These are phyloP conservation scores for Halotydeus destructor DNA, from an alignment of 1,140 invertebrate species.

Conservation along the genomic window DNA sequence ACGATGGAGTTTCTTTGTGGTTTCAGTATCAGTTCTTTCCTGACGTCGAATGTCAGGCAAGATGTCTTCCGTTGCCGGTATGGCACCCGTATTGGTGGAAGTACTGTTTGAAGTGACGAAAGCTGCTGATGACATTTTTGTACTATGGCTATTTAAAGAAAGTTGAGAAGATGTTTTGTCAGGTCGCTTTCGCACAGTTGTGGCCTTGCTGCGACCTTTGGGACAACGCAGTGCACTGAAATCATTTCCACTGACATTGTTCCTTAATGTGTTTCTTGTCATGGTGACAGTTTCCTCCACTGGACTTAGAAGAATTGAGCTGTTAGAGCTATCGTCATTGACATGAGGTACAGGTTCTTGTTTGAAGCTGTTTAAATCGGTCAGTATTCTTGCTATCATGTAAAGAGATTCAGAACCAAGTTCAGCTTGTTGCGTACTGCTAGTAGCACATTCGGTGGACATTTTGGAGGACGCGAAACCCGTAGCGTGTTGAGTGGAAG, in stretches of 20 bases:
- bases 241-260: background rate
- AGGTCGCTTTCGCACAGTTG: background rate
- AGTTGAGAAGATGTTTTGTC: background rate
- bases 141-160: background rate
- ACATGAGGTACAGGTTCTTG: constrained; percentile 29
- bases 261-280: background rate
- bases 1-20: constrained; percentile 9
- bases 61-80: background rate
- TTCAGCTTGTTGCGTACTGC: no score
- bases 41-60: no score
- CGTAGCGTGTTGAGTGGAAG: no score
- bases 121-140: no score
- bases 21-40: background rate
- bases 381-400: constrained; percentile 36
- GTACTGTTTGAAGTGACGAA: background rate
- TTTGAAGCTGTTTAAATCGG: constrained; percentile 33
- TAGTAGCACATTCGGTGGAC: no score
- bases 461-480: no score
- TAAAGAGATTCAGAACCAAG: constrained; percentile 30
- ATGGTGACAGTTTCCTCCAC: background rate
- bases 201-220: background rate
- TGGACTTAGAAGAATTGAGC: background rate
- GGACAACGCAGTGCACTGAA: background rate
- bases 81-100: background rate
- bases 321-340: constrained; percentile 7